Conservation (phyloP, 2,888 invertebrate genomes). For the Temnothorax unifasciatus region DNA sequence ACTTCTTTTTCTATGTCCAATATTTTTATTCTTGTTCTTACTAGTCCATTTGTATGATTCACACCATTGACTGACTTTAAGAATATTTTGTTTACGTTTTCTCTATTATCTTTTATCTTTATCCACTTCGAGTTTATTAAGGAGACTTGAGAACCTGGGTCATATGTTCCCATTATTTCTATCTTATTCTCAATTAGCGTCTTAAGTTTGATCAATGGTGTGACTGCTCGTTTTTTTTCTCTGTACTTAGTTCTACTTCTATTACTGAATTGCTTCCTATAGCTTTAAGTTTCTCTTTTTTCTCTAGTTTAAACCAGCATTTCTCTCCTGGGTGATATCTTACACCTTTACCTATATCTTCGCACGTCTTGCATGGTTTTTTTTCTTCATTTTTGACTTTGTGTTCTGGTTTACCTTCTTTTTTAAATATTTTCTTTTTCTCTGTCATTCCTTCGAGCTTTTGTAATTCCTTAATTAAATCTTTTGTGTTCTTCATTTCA, state of each 20-base stretch:
- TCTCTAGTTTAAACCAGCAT: conserved; percentile 53
- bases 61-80: conserved; percentile 12
- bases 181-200: conserved; percentile 57
- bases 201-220: conserved; percentile 34
- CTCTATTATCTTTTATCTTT: conserved; percentile 65
- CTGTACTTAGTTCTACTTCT: conserved; percentile 56
- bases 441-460: conserved; percentile 67
- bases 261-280: conserved; percentile 69
- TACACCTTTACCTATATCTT: conserved; percentile 21
- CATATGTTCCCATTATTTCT: conserved; percentile 65
- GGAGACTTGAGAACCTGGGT: conserved; percentile 70
- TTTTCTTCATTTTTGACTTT: conserved; percentile 35
- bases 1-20: not conserved
- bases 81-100: conserved; percentile 45
- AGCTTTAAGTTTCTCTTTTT: conserved; percentile 47
- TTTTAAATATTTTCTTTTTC: conserved; percentile 42
- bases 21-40: conserved; percentile 14
- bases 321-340: conserved; percentile 52
- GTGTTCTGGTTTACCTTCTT: conserved; percentile 25
- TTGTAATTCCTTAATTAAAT: conserved; percentile 71
- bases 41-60: not conserved
- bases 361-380: conserved; percentile 25
- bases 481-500: conserved; percentile 50
- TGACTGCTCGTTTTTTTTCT: conserved; percentile 15
- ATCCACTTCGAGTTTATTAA: conserved; percentile 66